These are phyloP conservation scores for Myotis yumanensis DNA, from an alignment of 2,113 vertebrate genomes.

Conservation along the genomic window DNA sequence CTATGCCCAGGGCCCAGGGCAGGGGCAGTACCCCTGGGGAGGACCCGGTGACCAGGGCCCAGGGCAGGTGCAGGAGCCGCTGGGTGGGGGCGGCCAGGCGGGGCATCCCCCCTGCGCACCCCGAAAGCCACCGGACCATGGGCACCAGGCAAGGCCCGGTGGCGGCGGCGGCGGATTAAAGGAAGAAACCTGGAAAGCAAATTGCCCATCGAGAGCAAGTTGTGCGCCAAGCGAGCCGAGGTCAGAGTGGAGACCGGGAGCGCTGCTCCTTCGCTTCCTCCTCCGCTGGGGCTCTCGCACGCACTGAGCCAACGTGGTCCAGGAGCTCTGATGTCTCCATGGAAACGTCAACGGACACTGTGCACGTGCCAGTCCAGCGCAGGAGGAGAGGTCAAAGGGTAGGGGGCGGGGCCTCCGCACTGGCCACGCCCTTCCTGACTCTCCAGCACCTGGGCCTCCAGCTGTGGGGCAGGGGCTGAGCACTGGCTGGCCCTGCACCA, in stretches of 20 bases:
- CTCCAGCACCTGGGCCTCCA: too few species aligned
- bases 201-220: background rate
- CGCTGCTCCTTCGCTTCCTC: too few species aligned
- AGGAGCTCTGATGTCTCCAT: background rate
- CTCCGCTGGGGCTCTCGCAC: background rate
- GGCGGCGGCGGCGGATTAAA: rapidly evolving
- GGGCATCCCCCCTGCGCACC: rapidly evolving
- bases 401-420: background rate
- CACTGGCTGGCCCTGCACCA: too few species aligned
- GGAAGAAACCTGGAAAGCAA: rapidly evolving
- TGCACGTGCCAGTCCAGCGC: too few species aligned
- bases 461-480: too few species aligned
- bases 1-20: too few species aligned
- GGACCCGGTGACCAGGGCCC: too few species aligned
- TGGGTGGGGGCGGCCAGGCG: rapidly evolving
- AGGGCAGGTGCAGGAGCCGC: background rate
- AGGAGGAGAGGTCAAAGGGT: background rate
- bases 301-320: background rate
- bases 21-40: too few species aligned
- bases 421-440: background rate
- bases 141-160: rapidly evolving
- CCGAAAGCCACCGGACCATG: rapidly evolving
- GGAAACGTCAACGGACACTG: background rate
- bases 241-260: background rate
- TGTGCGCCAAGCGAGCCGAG: rapidly evolving